Evolutionary conservation across 2,797 vertebrate genomes (phyloP).

Genomic region (Myiothlypis coronata): DNA sequence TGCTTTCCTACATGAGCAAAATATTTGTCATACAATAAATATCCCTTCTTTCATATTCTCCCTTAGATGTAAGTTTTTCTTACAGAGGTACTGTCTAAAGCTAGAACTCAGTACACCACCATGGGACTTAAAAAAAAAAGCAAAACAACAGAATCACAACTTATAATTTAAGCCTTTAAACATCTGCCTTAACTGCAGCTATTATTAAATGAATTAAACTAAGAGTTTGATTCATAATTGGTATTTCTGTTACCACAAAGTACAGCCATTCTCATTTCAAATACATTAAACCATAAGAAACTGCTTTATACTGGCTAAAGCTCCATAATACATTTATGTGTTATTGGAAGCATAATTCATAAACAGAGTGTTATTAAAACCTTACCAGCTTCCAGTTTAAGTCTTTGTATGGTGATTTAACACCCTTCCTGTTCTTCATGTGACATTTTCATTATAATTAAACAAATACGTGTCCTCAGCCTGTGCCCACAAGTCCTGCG

Average conservation of each 20-base stretch:
- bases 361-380: conserved; percentile 11
- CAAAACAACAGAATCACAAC: not conserved
- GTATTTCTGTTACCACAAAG: conserved; percentile 4
- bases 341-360: conserved; percentile 35
- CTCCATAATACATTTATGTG: conserved; percentile 5
- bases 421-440: not conserved
- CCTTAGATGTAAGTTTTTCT: not conserved
- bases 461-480: not conserved
- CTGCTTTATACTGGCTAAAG: not conserved
- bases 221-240: not conserved
- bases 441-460: conserved; percentile 25
- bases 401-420: conserved; percentile 28
- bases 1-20: not conserved
- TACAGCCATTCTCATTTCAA: not conserved
- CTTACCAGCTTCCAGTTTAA: not conserved
- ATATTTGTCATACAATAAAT: not conserved
- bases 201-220: conserved; percentile 8
- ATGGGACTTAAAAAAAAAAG: not conserved
- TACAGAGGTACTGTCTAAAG: not conserved
- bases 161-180: not conserved
- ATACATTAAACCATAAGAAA: not conserved
- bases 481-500: not conserved
- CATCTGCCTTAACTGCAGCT: not conserved
- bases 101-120: not conserved
- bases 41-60: not conserved